Evolutionary conservation across 2,797 vertebrate genomes (phyloP), one percentile per base, ranked within the genome.

Genomic region (Gobionotothen gibberifrons): DNA sequence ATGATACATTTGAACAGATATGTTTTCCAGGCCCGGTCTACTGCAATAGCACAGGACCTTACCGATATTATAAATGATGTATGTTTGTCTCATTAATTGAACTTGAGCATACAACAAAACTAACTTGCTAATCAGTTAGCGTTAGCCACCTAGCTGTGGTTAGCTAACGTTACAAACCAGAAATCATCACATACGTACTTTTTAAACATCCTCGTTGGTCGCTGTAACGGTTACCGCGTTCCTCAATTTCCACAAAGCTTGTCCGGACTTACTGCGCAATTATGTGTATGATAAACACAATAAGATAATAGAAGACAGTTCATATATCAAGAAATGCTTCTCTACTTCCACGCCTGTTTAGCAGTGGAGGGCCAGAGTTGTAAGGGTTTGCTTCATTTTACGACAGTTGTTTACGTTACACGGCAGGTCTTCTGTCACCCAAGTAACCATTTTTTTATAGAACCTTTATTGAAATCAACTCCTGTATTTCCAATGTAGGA

Each of bases 161-260:
- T 61, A 80, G 78, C 72, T 82, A 85, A 44, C 29, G 58, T 11
- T 58, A 72, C 53, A 60, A 72, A 49, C 67, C 2, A 16, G 21
- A 51, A 74, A 84, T 58, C 67, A 62, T 16, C 32, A 71, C 4
- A 69, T 64, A 87, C 93, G 9, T 92, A 96, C 95, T 96, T 96
- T 90, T 96, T 96, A 93, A 96, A 96, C 95, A 96, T 96, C 78
- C 76, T 94, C 74, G 78, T 72, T 81, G 72, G 67, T 89, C 65
- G 70, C 49, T 39, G 71, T 78, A 49, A 3, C 17, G 53, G 66
- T 74, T 62, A 8, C 29, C 52, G 57, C 42, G 44, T 70, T 79
- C 53, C 13, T 86, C 67, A 17, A 53, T 29, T 66, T 48, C 44
- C n/a, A 51, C 29, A 54, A 67, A 56, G 12, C 48, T 63, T 39